Conservation (phyloP, 2,797 vertebrate species). For the Emydoidea blandingii region DNA sequence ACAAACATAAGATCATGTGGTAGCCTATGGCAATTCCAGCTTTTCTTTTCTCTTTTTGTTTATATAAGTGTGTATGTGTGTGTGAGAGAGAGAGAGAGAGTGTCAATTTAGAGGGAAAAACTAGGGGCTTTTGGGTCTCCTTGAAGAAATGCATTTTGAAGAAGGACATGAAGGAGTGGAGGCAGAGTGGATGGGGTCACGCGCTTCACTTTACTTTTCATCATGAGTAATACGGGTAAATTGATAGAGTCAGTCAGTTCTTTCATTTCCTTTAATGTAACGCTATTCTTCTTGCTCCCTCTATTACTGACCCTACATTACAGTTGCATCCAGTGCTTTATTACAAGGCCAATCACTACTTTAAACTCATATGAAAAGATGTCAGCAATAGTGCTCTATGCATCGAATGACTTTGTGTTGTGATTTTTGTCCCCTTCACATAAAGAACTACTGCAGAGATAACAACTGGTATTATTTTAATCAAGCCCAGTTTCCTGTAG, state of each 20-base stretch:
- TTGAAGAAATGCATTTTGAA: slow-evolving; percentile 61
- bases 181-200: slow-evolving; percentile 61
- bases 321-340: slow-evolving; percentile 45
- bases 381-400: slow-evolving; percentile 27
- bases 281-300: slow-evolving; percentile 58
- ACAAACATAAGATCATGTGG: background rate
- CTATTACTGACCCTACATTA: slow-evolving; percentile 72
- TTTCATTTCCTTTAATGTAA: slow-evolving; percentile 77
- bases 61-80: background rate
- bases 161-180: slow-evolving; percentile 62
- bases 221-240: slow-evolving; percentile 73
- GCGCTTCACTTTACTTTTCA: slow-evolving; percentile 73
- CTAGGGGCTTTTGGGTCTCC: slow-evolving; percentile 64
- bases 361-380: slow-evolving; percentile 50
- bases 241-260: slow-evolving; percentile 66
- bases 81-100: background rate
- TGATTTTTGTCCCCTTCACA: slow-evolving; percentile 49
- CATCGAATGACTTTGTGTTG: background rate
- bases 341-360: slow-evolving; percentile 63
- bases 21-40: background rate
- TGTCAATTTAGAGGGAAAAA: slow-evolving; percentile 17
- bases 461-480: slow-evolving; percentile 68
- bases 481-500: slow-evolving; percentile 46
- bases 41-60: slow-evolving; percentile 9
- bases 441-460: slow-evolving; percentile 44